A percentile compares a stretch with the other conserved stretches of the same genome.
These are phyloP conservation scores for Scylla paramamosain DNA, from an alignment of 1,140 invertebrate species.

Conservation along the genomic window DNA sequence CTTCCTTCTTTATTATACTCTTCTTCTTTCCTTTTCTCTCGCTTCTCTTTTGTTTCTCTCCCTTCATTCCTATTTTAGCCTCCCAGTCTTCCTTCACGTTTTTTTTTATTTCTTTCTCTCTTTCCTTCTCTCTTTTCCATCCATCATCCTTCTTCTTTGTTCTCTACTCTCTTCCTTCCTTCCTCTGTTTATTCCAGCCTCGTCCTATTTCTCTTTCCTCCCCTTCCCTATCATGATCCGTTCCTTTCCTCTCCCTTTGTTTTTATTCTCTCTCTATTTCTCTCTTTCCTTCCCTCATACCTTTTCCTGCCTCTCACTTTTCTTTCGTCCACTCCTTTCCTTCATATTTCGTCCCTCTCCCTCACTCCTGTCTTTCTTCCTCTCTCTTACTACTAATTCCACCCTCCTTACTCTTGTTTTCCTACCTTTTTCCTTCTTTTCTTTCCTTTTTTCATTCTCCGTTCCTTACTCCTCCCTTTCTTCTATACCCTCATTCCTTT, in stretches of 20 bases:
- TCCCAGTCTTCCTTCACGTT: not conserved
- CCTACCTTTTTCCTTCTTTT: not conserved
- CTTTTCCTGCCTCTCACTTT: not conserved
- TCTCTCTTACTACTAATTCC: not conserved
- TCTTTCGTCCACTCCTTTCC: too few species aligned
- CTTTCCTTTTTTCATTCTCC: not conserved
- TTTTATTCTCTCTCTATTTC: not conserved
- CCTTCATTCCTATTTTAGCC: not conserved
- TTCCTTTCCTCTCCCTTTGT: not conserved
- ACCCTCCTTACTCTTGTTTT: not conserved
- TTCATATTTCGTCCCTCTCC: too few species aligned
- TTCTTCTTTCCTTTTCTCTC: not conserved
- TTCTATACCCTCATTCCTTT: slow-evolving; percentile 9
- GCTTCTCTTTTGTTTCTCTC: not conserved
- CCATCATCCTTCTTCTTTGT: slow-evolving; percentile 25
- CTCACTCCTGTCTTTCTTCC: not conserved
- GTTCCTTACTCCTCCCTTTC: slow-evolving; percentile 27
- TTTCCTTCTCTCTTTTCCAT: not conserved
- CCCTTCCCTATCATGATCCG: not conserved
- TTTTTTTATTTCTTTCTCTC: not conserved
- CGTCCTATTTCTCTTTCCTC: too few species aligned
- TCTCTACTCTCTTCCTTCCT: not conserved
- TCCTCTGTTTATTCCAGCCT: not conserved
- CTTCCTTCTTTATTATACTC: too few species aligned
- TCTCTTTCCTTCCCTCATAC: slow-evolving; percentile 17